Conservation (phyloP, 2,888 invertebrate genomes). For the Calameuta filiformis region DNA sequence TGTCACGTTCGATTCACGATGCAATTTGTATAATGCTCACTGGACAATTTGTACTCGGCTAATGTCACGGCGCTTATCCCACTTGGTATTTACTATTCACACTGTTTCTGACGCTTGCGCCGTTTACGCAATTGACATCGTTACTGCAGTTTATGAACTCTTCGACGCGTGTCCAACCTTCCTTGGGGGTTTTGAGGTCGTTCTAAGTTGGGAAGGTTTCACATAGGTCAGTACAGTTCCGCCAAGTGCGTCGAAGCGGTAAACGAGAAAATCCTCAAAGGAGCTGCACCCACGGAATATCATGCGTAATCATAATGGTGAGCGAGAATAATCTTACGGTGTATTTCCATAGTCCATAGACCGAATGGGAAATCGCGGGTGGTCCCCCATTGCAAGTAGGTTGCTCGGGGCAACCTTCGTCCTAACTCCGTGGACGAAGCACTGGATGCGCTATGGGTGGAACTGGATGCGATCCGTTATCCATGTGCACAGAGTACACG, state of each 20-base stretch:
- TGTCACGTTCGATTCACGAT: constrained; percentile 27
- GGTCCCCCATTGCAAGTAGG: background rate
- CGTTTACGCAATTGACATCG: background rate
- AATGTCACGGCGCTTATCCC: background rate
- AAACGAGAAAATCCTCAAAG: background rate
- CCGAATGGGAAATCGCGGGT: background rate
- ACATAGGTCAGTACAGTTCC: background rate
- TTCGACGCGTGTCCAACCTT: background rate
- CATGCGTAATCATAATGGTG: background rate
- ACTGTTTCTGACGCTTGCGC: background rate
- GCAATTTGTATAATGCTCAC: constrained; percentile 26
- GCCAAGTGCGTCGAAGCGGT: background rate
- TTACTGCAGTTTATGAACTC: background rate
- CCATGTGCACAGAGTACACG: background rate
- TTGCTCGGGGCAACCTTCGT: background rate
- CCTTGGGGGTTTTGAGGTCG: background rate
- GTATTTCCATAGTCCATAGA: background rate
- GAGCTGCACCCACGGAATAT: background rate
- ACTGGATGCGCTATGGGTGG: background rate
- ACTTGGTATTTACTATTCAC: background rate
- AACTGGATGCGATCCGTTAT: background rate
- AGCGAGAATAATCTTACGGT: background rate
- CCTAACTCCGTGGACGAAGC: background rate
- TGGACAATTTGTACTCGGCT: background rate
- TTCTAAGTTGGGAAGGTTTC: background rate